Evolutionary conservation across 2,888 invertebrate species (phyloP), one percentile per base, ranked within the genome.

Genomic region (Crepidodera aurea): DNA sequence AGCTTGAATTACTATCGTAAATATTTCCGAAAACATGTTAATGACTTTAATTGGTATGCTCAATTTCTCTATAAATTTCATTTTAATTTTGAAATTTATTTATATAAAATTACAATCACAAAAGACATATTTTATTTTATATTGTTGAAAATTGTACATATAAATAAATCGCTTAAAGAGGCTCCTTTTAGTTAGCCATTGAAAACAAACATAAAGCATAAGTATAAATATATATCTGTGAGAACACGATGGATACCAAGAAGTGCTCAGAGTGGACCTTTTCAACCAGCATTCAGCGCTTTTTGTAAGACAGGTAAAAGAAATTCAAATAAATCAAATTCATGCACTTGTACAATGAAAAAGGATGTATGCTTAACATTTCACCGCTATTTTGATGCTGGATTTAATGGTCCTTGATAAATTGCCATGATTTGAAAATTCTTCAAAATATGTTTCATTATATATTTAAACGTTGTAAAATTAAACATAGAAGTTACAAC

Each of bases 321-420:
- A 27, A 29, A 22, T 44, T 44, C 55, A 44, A 50, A 55, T 55
- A 55, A 55, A 55, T 55, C 13, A 55, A 44, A 55, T 51, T 32
- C 51, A 51, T 37, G 25, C 51, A 22, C 25, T 55, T 44, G 37
- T 19, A 55, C 19, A 32, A 19, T 44, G 19, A 13, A 42, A 15
- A 55, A 42, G 44, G 55, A 55, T 55, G 55, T 55, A 27, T 18
- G 55, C 42, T 10, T 32, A 55, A 29, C 18, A 29, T 55, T 32
- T 12, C 29, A 55, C 25, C 15, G 12, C 39, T 12, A 53, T 25
- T 18, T 15, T 15, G 39, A 25, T 29, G 29, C 6, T 8, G 6
- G 29, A 29, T 8, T 29, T 54, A 54, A 54, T 54, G 53, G 19
- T 44, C 25, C 55, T 44, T 55, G 27, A 44, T 18, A 55, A 27